Evolutionary conservation across 2,113 vertebrate species (phyloP), one percentile per base, ranked within the genome.

Genomic region (Silurus meridionalis): DNA sequence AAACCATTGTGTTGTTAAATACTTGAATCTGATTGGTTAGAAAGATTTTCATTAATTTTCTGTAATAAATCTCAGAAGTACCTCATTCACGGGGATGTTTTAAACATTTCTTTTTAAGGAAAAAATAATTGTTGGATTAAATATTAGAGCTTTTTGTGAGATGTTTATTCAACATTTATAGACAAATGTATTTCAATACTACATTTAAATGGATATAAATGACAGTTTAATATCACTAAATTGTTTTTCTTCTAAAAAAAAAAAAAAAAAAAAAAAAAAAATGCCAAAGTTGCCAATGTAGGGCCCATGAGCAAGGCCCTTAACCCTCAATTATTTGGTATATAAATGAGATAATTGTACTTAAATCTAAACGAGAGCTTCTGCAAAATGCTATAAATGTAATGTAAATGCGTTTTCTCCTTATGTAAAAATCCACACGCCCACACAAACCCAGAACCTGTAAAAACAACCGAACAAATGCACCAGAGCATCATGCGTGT

Each of bases 401-500:
- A 37, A 37, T 37, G 10, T 23, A 14, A 25, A 10, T 77, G 48
- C 5, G 10, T 74, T 13, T 75, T n/a, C 8, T 28, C 2, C 3
- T 53, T 55, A 77, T 55, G 23, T 58, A 57, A 81, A 87, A 88
- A 75, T 86, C 52, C 67, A 80, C 72, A 79, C 86, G 88, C 83
- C 84, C 71, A 88, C 87, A 79, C 72, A 81, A 72, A 72, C 61
- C 85, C 90, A 81, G 72, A 84, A 84, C 84, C 88, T 58, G 74
- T 82, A 83, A 85, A 77, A 85, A 88, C n/a, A 8, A 8, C 28
- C 1, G 7, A 15, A 48, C 37, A 9, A 72, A 48, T 72, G 15
- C 8, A 48, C 10, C 69, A 46, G 69, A 72, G 37, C 8, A 19
- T 19, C 6, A 19, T 48, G 8, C 8, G 37, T 19, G 69, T 46